Evolutionary conservation across 2,888 invertebrate species (phyloP), one percentile per base, ranked within the genome.

Genomic region (Apodemia duryi): DNA sequence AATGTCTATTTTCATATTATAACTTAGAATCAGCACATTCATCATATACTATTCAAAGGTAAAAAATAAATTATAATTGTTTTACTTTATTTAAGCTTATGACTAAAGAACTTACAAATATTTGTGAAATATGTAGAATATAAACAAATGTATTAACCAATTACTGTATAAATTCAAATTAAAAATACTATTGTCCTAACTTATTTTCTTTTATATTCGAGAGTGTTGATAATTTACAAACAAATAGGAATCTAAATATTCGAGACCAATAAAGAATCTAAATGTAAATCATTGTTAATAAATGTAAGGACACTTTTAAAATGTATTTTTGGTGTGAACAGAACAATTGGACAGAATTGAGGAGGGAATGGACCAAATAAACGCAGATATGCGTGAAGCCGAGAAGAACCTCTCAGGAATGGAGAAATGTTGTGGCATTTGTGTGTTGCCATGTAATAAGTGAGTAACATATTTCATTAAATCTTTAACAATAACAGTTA

Each of bases 261-360:
- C 72, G 73, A 72, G 71, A 67, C 62, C 67, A 62, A 66, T 67
- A 65, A 38, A 62, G 61, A 69, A 70, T 65, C 67, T 67, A 68
- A 66, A 72, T 71, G 71, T 75, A 71, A 72, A 74, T 60, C 21
- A 7, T 11, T 60, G 2, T 35, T 35, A 6, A 13, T 60, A 32
- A 35, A 60, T 35, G 5, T 35, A 60, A 60, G 60, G 35, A 7
- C 35, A 60, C 6, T 13, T 60, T 35, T 60, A 60, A 60, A 60
- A 35, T 6, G n/a, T 32, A 72, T 82, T 80, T 77, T 79, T 89
- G 80, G 84, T 91, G 86, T 86, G 79, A 81, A 89, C 91, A 98
- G 99, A 99, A 89, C 99, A 99, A 97, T 94, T 99, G 95, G 99
- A 99, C 93, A 95, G 99, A 81, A 98, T 99, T 91, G 99, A 99